Evolutionary conservation across 2,888 invertebrate species (phyloP), one percentile per base, ranked within the genome.

Genomic region (Caenorhabditis virilis): DNA sequence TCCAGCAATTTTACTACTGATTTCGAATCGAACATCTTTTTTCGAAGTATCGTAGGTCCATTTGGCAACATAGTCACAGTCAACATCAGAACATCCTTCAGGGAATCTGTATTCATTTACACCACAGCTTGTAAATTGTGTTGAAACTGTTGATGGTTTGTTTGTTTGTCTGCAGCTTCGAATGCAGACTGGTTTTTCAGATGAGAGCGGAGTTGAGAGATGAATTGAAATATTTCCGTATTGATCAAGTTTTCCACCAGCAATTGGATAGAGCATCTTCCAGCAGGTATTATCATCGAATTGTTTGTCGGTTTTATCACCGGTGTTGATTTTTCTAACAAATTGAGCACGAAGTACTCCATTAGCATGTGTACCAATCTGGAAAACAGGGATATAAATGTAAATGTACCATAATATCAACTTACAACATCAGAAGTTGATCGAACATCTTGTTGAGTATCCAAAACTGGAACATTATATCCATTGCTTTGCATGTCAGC

Each of bases 51-150:
- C 66, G 60, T 73, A 78, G 16, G 51, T 51, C 84, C 84, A 84
- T 23, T 57, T 61, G 33, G 84, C 84, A 16, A 57, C 41, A 66
- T 84, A 84, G 33, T 81, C 80, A 65, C 84, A 84, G 5, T 74
- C 68, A 3, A 56, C 25, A 27, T 57, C 78, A 3, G 45, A 22
- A 62, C 84, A 84, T 38, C 74, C 76, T 6, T 70, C 65, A 11
- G 84, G 84, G 61, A 74, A 81, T 18, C 78, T 73, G 71, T 69
- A 84, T 61, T 81, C 82, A 16, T 69, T 80, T 26, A 69, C 49
- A 64, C 84, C 83, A 11, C 51, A 58, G 15, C 52, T 46, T 41
- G 57, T 11, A 13, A 38, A 7, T 1, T 48, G 11, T 15, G 55
- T 4, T 6, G 46, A 26, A 9, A 57, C n/a, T 2, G 57, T 22